Evolutionary conservation across 2,113 vertebrate genomes (phyloP).

Genomic region (Leuciscus idus): DNA sequence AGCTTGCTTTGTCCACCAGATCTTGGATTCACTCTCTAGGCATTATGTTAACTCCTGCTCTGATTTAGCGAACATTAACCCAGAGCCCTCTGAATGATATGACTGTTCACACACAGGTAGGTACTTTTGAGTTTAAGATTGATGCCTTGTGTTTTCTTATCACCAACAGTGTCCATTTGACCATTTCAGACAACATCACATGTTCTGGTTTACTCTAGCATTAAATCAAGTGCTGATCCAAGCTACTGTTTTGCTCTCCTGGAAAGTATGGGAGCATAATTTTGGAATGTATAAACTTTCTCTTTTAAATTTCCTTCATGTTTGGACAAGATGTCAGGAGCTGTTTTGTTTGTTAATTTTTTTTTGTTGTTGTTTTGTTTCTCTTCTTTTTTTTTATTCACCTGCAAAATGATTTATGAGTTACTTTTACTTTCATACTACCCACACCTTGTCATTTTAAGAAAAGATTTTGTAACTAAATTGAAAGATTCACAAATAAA

Average conservation of each 20-base stretch:
- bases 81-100: slow-evolving; percentile 26
- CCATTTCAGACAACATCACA: not conserved
- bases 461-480: slow-evolving; percentile 53
- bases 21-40: not conserved
- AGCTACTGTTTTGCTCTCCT: slow-evolving; percentile 44
- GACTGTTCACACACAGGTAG: slow-evolving; percentile 2
- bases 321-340: slow-evolving; percentile 1
- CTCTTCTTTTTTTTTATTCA: slow-evolving; percentile 52
- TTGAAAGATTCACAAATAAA: slow-evolving; percentile 55
- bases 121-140: not conserved
- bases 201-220: slow-evolving; percentile 20
- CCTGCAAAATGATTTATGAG: slow-evolving; percentile 54
- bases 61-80: not conserved
- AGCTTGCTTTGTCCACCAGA: not conserved
- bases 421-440: slow-evolving; percentile 63
- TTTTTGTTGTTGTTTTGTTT: slow-evolving; percentile 49
- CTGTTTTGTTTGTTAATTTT: slow-evolving; percentile 8
- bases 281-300: slow-evolving; percentile 45
- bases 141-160: slow-evolving; percentile 15
- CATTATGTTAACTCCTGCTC: slow-evolving; percentile 10
- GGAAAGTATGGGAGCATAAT: not conserved
- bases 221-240: slow-evolving; percentile 28
- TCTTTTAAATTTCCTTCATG: not conserved
- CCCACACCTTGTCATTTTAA: slow-evolving; percentile 66
- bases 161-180: slow-evolving; percentile 10